Percentiles rank a stretch among this genome's conserved stretches.
Evolutionary conservation across 2,113 vertebrate genomes (phyloP).

Genomic region (Taurulus bubalis): DNA sequence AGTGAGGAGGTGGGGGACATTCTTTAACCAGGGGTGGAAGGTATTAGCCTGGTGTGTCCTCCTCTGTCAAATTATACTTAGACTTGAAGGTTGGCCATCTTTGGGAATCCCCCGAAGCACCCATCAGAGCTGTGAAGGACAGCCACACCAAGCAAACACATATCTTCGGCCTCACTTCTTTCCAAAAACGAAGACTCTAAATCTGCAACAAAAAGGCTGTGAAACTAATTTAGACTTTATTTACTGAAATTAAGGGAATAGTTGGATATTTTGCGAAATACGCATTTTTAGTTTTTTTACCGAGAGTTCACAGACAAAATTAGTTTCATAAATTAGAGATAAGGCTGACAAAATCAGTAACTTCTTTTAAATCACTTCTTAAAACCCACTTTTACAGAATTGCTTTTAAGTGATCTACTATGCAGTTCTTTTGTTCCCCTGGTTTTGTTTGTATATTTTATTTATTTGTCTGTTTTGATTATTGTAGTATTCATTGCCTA

Average conservation of each 20-base stretch:
- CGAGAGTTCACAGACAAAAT: neutral
- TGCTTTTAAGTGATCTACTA: too few species aligned
- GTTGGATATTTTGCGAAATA: neutral
- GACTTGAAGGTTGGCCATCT: neutral
- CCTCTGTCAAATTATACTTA: slow-evolving; percentile 28
- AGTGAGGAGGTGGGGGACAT: slow-evolving; percentile 69
- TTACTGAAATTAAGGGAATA: neutral
- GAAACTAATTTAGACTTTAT: neutral
- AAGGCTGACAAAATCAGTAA: too few species aligned
- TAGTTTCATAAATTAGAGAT: too few species aligned
- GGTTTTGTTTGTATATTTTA: too few species aligned
- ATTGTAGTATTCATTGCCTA: too few species aligned
- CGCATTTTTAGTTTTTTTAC: neutral
- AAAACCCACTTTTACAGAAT: too few species aligned
- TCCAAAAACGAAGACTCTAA: neutral
- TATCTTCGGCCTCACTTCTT: too few species aligned
- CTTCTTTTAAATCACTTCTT: too few species aligned
- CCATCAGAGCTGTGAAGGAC: slow-evolving; percentile 29
- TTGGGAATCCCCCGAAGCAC: slow-evolving; percentile 50
- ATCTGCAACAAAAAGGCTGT: neutral
- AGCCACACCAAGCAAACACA: neutral
- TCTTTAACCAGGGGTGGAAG: slow-evolving; percentile 45
- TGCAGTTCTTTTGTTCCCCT: too few species aligned
- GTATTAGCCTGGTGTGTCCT: slow-evolving; percentile 28
- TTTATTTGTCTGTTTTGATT: too few species aligned